Evolutionary conservation across 1,140 invertebrate genomes (phyloP), one percentile per base, ranked within the genome.

Genomic region (Heliconius melpomene): DNA sequence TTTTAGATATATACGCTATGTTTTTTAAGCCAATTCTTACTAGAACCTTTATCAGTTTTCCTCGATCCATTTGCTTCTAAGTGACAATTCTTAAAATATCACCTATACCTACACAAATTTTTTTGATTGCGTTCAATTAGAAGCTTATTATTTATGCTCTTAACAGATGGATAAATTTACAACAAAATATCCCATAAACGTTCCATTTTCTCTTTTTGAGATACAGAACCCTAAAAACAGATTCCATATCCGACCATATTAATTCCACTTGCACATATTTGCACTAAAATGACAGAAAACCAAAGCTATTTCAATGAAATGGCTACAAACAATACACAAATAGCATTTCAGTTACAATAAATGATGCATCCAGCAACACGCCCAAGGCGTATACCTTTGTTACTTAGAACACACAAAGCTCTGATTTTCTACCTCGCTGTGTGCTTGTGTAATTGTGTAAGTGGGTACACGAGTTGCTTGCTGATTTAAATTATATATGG

Each of bases 401-500:
- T 66, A 29, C 60, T 66, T 66, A 66, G 60, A 66, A 66, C 23
- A 66, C 60, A 29, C 57, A 60, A 60, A 60, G 60, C 60, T 6
- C 23, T 66, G 26, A 23, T 60, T 60, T 60, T 60, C n/a, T 60
- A 26, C 54, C 7, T 23, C 9, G 54, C 54, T n/a, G 3, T 57
- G 11, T 60, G 5, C n/a, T 60, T 60, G n/a, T 60, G n/a, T 60
- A 60, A 60, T 60, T 23, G 40, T 46, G 13, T 36, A 36, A 54
- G 52, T 20, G 52, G 40, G 40, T 52, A 52, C n/a, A 23, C 2
- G n/a, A 60, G n/a, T 11, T 60, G 54, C 11, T 26, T 60, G 9
- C n/a, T 9, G 3, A 60, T 23, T 60, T 60, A 60, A 60, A 11
- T 26, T 46, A 46, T 5, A 16, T 46, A 5, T 16, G 40, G 40